A percentile compares a stretch with the other conserved stretches of the same genome.
Conservation (phyloP, 2,888 invertebrate genomes). For the Antitype chi region DNA sequence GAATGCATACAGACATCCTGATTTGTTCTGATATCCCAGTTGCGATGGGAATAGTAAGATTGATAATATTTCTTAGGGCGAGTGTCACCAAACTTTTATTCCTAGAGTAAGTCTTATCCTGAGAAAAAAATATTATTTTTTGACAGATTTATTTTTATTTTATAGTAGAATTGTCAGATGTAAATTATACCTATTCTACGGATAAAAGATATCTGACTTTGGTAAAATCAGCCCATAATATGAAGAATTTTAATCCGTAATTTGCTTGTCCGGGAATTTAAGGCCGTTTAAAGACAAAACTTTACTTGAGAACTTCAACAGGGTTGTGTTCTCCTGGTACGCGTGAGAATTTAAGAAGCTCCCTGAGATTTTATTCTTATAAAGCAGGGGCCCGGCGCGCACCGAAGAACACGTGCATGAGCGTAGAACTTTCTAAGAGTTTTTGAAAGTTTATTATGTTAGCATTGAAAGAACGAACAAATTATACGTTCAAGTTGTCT, state of each 20-base stretch:
- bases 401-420: neutral
- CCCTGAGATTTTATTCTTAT: constrained; percentile 25
- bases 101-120: no score
- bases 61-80: constrained; percentile 3
- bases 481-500: neutral
- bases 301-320: neutral
- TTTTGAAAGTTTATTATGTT: neutral
- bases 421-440: neutral
- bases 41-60: constrained; percentile 40
- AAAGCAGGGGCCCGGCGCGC: neutral
- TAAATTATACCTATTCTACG: no score
- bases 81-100: no score
- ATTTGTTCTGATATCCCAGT: constrained; percentile 38
- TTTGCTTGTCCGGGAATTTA: neutral
- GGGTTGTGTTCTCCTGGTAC: constrained; percentile 36
- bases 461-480: neutral
- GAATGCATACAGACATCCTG: constrained; percentile 3
- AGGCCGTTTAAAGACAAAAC: neutral
- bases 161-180: no score
- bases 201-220: no score
- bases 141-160: no score
- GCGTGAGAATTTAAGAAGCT: constrained; percentile 28
- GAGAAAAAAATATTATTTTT: no score
- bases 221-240: no score
- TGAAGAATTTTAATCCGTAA: neutral